Evolutionary conservation across 2,797 vertebrate genomes (phyloP).

Genomic region (Sebastiscus tertius): DNA sequence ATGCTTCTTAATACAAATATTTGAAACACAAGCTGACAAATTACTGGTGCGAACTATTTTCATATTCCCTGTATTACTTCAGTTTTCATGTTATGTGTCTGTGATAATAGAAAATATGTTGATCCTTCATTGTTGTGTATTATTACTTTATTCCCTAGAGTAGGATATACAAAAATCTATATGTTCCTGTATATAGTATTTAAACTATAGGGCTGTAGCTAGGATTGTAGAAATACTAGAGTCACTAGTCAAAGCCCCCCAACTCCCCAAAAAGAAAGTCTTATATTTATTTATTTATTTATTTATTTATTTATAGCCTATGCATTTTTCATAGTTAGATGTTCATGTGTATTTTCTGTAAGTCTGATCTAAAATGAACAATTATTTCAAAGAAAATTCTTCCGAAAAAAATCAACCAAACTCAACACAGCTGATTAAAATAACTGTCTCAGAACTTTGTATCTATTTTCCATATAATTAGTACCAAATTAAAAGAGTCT

Average conservation of each 20-base stretch:
- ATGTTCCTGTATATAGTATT: not conserved
- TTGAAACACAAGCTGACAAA: too few species aligned
- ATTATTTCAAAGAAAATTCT: not conserved
- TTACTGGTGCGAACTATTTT: not conserved
- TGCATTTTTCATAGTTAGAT: not conserved
- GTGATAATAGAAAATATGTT: not conserved
- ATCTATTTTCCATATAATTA: not conserved
- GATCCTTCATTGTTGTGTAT: not conserved
- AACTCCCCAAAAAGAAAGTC: not conserved
- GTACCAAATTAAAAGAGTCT: not conserved
- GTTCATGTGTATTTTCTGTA: not conserved
- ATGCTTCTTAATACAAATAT: too few species aligned
- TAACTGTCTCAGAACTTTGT: not conserved
- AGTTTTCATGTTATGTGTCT: not conserved
- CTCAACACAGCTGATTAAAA: not conserved
- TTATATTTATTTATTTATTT: too few species aligned
- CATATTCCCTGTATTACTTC: not conserved
- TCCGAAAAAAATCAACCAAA: not conserved
- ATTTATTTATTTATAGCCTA: not conserved
- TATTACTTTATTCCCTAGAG: not conserved
- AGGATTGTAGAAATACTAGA: not conserved
- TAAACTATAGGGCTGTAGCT: not conserved
- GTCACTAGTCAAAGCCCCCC: not conserved
- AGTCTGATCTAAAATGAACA: not conserved
- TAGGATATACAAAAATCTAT: not conserved